Evolutionary conservation across 2,888 invertebrate genomes (phyloP).

Genomic region (Nephrotoma guestfalica): DNA sequence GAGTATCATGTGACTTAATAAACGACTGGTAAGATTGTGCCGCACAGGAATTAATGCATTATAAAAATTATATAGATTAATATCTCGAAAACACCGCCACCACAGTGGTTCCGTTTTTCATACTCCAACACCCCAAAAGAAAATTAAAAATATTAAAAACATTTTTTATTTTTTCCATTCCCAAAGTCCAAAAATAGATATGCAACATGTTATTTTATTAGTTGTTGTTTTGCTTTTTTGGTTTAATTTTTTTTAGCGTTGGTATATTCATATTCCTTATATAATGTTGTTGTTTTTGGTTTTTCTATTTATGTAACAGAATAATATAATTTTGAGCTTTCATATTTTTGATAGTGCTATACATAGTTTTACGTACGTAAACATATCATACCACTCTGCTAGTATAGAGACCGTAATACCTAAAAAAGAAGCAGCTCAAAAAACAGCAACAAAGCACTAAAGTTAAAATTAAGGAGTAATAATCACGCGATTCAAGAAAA

Average conservation of each 20-base stretch:
- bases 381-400: background rate
- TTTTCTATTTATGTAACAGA: background rate
- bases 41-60: background rate
- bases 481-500: background rate
- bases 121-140: background rate
- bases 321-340: background rate
- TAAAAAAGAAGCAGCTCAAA: background rate
- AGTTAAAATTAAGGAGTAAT: background rate
- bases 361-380: background rate
- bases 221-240: background rate
- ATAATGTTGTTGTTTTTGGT: background rate
- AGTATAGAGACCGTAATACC: background rate
- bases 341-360: background rate
- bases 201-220: background rate
- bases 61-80: background rate
- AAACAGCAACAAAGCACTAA: background rate
- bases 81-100: background rate
- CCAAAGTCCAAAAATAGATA: background rate
- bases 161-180: background rate
- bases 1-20: too few species aligned
- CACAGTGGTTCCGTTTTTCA: background rate
- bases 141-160: background rate
- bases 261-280: background rate
- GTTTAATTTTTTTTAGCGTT: background rate
- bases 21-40: too few species aligned